These are phyloP conservation scores for Bedellia somnulentella DNA, from an alignment of 2,888 invertebrate species.

Conservation along the genomic window DNA sequence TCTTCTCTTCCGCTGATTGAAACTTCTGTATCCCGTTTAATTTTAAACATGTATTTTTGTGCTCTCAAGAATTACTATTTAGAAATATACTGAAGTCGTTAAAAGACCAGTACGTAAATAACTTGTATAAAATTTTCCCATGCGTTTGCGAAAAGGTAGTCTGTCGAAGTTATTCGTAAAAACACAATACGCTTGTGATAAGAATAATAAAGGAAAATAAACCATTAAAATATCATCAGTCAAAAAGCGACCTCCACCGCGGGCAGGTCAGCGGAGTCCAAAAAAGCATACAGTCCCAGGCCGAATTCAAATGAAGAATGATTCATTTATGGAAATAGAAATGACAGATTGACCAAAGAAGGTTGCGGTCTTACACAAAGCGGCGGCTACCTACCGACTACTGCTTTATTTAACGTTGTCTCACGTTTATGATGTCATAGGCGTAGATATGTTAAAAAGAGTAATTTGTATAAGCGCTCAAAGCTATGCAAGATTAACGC, in stretches of 20 bases:
- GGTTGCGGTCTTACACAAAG: constrained; percentile 24
- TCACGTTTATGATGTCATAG: too few relatives aligned
- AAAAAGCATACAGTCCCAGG: constrained; percentile 39
- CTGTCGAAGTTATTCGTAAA: too few relatives aligned
- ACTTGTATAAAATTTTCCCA: too few relatives aligned
- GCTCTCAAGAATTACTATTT: too few relatives aligned
- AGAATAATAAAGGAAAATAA: constrained; percentile 57
- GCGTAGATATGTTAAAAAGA: too few relatives aligned
- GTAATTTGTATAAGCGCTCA: too few relatives aligned
- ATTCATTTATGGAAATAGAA: constrained; percentile 59
- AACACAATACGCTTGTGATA: too few relatives aligned
- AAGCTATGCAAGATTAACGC: too few relatives aligned
- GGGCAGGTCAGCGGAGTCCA: constrained; percentile 46
- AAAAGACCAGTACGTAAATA: too few relatives aligned
- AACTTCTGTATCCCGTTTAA: constrained; percentile 6
- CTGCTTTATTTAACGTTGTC: background rate
- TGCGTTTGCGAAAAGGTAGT: too few relatives aligned
- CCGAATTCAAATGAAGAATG: constrained; percentile 56
- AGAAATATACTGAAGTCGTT: too few relatives aligned
- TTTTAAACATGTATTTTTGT: too few relatives aligned
- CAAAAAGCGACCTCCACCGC: constrained; percentile 50
- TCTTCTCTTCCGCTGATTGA: constrained; percentile 6
- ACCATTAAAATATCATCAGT: constrained; percentile 58
- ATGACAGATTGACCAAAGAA: constrained; percentile 42
- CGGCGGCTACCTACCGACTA: constrained; percentile 36